phyloP scores from a whole-genome alignment of 1,140 invertebrate species.

The Helicoverpa armigera region DNA sequence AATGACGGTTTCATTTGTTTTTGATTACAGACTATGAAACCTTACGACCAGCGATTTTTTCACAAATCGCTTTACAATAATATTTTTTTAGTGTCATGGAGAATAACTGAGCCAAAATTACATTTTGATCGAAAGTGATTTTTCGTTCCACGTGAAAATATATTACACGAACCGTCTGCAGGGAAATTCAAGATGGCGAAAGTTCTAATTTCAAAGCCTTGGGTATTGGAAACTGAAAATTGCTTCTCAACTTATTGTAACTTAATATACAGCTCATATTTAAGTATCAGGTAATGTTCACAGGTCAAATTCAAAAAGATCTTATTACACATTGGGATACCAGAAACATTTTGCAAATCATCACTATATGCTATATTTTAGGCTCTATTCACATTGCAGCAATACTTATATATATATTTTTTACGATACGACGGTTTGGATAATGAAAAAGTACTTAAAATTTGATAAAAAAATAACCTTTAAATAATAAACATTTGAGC shows the following conservation, averaged over 20 bases:
- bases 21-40: neutral
- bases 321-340: neutral
- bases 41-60: neutral
- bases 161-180: slow-evolving; percentile 30
- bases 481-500: slow-evolving; percentile 1
- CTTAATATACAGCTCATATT: neutral
- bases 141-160: slow-evolving; percentile 39
- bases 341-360: too few species aligned
- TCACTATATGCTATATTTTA: neutral
- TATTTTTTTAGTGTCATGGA: neutral
- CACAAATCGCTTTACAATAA: slow-evolving; percentile 4
- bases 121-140: slow-evolving; percentile 39
- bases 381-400: slow-evolving; percentile 16
- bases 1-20: neutral
- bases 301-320: neutral
- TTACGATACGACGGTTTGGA: neutral
- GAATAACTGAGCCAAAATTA: slow-evolving; percentile 12
- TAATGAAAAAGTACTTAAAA: slow-evolving; percentile 3
- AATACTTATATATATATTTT: neutral
- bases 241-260: slow-evolving; percentile 28
- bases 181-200: slow-evolving; percentile 39
- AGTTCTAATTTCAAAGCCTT: slow-evolving; percentile 37
- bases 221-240: slow-evolving; percentile 32
- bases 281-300: neutral
- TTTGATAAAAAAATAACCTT: neutral